Evolutionary conservation across 2,113 vertebrate species (phyloP), one percentile per base, ranked within the genome.

Genomic region (Corynorhinus townsendii): DNA sequence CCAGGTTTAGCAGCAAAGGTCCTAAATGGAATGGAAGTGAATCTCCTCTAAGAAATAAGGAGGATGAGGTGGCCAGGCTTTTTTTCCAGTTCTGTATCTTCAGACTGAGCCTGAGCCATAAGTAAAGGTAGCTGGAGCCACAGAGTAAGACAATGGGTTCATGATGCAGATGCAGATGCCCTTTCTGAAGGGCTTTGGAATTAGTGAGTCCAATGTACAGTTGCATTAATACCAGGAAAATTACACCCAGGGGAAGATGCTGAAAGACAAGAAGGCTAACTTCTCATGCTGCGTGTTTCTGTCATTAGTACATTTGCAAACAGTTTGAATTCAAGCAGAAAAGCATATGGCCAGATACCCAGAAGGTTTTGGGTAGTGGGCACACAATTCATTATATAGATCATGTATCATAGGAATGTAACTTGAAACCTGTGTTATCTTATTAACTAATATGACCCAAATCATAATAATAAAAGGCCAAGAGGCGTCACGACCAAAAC

Each of bases 101-200:
- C 76, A 96, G 79, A 98, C 97, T 95, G 90, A 98, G 83, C 93
- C 84, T 96, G 77, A 96, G 77, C 62, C 95, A 96, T 97, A 97
- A 97, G 97, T 97, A 95, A 97, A 96, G 94, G 97, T 96, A 93
- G 91, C 93, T 94, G 66, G 76, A 97, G 96, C 84, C 95, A 97
- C 90, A 96, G 94, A 95, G 91, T 86, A 96, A 98, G 92, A 95
- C 0, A 77, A 83, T 43, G 24, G 92, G 95, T 54, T 83, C 15
- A 81, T 88, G 83, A 96, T 97, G 90, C 97, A 96, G 93, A 86
- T 49, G 75, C 79, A 95, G 66, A 87, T 96, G 91, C 56, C 97
- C 94, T 97, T 97, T 98, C 90, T 95, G 90, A 98, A 98, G 94
- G 96, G 77, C 95, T 97, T 97, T 91, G 84, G 88, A 98, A 98